Base-by-base conservation (phyloP, 1,140 invertebrate genomes). In the Archivesica marissinica region DNA sequence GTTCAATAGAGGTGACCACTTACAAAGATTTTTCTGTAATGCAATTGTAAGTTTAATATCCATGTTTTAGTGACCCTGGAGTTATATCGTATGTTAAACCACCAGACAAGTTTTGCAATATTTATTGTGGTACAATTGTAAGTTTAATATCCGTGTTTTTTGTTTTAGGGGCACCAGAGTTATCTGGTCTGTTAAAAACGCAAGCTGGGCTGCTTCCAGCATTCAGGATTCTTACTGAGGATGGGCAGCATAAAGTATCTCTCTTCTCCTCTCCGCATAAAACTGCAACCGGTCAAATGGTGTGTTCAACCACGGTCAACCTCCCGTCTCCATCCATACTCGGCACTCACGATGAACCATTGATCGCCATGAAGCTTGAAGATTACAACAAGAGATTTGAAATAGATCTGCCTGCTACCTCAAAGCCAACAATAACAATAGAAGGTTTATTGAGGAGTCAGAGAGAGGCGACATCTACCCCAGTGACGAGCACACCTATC, bases 11-110 rank as follows among this genome's bases (percentile, higher is more conserved):
- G n/a, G n/a, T n/a, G n/a, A n/a, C n/a, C n/a, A n/a, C n/a, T n/a
- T n/a, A n/a, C n/a, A n/a, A n/a, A n/a, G n/a, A n/a, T n/a, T n/a
- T n/a, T n/a, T n/a, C n/a, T n/a, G n/a, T n/a, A n/a, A n/a, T n/a
- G n/a, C n/a, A n/a, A n/a, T n/a, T n/a, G n/a, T 47, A 20, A 11
- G 44, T 47, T 47, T 13, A 13, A 15, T 56, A 56, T 56, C 6
- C 9, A 56, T 70, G 20, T 1, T 64, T 78, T 87, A 76, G 88
- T 77, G 66, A 89, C 88, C 15, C 87, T 87, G 25, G 91, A 92
- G 52, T 54, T 92, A 39, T 86, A 86, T 13, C 89, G 89, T 15
- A 77, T 92, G 6, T 56, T 92, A 20, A 84, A 88, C n/a, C n/a
- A n/a, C n/a, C n/a, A n/a, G n/a, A n/a, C n/a, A n/a, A n/a, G n/a